Evolutionary conservation across 2,888 invertebrate species (phyloP), one percentile per base, ranked within the genome.

Genomic region (Hirtodrosophila duncani): DNA sequence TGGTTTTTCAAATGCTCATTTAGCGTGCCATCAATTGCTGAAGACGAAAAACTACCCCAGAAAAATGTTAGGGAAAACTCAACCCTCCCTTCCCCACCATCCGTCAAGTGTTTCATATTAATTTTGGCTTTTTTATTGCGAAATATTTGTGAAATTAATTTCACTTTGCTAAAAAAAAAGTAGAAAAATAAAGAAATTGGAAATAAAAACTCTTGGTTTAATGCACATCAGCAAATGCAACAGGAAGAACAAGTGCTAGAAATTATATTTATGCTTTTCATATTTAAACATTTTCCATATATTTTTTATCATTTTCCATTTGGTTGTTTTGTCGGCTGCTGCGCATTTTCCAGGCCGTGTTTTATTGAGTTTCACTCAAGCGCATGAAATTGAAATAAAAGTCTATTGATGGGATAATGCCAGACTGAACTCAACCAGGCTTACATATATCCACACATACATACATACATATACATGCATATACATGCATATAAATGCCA

Each of bases 301-400:
- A 21, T 42, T 50, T 10, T 9, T 10, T 33, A 33, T 23, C 16
- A 18, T 38, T 59, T 38, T 45, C 41, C 30, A 39, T 31, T 21
- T 24, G 26, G 31, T 49, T 42, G 44, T 27, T 52, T 24, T 31
- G 13, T 24, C 7, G 33, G 37, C 36, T 42, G n/a, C n/a, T n/a
- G n/a, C 48, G 26, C 37, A 21, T 36, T 45, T 55, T 42, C 27
- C 18, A 31, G 36, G 44, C 21, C 46, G 44, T 44, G 58, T 75
- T 71, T 75, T 71, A 81, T 75, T 75, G 82, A 71, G 80, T 67
- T 81, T 67, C 77, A 79, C 58, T 74, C 81, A 71, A 75, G 74
- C 77, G 82, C 77, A 71, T 61, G 59, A 75, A 81, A 81, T 81
- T 74, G 81, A 81, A 79, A 81, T 81, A 81, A 75, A 81, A 72